phyloP scores from a whole-genome alignment of 2,113 vertebrate species.

The Syngnathus floridae region DNA sequence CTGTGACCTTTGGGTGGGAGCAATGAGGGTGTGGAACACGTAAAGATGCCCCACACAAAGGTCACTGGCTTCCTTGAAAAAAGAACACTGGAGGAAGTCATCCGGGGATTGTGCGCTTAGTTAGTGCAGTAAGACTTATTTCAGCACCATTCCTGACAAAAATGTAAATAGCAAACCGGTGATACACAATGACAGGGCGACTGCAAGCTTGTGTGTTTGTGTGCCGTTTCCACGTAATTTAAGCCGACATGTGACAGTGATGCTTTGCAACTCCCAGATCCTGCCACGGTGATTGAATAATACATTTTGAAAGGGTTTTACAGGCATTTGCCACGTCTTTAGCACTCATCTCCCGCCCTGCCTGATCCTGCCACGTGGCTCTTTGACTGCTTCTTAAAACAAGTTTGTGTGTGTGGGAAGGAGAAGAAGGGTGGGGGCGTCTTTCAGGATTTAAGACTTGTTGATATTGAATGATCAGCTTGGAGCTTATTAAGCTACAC shows the following conservation, averaged over 20 bases:
- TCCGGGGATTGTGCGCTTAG: constrained; percentile 28
- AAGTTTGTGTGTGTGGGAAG: neutral
- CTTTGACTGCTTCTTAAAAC: constrained; percentile 14
- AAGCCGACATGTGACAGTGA: constrained; percentile 50
- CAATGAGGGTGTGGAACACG: constrained; percentile 57
- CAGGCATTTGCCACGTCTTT: constrained; percentile 27
- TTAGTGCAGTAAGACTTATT: constrained; percentile 26
- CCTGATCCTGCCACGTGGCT: constrained; percentile 24
- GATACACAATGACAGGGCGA: constrained; percentile 11
- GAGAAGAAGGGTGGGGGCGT: neutral
- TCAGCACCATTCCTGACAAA: constrained; percentile 24
- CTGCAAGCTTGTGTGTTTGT: constrained; percentile 15
- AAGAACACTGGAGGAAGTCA: constrained; percentile 56
- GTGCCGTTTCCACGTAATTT: constrained; percentile 40
- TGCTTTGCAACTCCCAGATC: constrained; percentile 29
- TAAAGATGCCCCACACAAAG: constrained; percentile 68
- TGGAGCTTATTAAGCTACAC: constrained; percentile 11
- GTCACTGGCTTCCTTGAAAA: constrained; percentile 63
- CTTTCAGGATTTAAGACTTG: constrained; percentile 10
- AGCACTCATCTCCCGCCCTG: constrained; percentile 8
- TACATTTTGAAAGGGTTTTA: constrained; percentile 24
- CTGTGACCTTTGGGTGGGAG: constrained; percentile 64
- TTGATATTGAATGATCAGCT: constrained; percentile 19
- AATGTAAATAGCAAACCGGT: neutral
- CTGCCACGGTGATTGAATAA: constrained; percentile 30